A percentile compares a stretch with the other conserved stretches of the same genome.
phyloP scores from a whole-genome alignment of 2,888 invertebrate genomes.

The Phalera bucephala region DNA sequence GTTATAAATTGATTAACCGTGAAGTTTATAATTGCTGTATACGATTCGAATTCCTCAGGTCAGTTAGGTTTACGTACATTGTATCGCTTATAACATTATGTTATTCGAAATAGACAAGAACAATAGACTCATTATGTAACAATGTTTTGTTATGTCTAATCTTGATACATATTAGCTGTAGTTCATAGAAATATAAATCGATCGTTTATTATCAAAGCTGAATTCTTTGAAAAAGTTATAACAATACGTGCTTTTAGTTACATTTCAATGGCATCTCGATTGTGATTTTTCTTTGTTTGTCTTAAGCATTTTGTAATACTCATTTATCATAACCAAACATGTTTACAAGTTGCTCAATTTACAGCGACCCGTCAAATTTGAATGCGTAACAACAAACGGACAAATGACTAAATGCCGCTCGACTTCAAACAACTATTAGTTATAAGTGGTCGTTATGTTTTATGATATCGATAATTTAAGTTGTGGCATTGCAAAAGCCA shows the following conservation, averaged over 20 bases:
- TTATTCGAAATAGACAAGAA: no score
- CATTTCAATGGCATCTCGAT: neutral
- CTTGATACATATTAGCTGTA: neutral
- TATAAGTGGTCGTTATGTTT: conserved; percentile 27
- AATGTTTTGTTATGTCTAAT: neutral
- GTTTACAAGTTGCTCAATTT: conserved; percentile 21
- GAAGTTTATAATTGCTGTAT: neutral
- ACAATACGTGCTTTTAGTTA: neutral
- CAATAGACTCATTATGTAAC: no score
- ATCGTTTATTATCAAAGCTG: neutral
- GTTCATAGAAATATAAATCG: neutral
- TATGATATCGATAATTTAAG: conserved; percentile 35
- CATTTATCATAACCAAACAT: conserved; percentile 18
- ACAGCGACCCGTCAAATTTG: conserved; percentile 14
- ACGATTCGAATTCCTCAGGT: no score
- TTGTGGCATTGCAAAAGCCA: conserved; percentile 29
- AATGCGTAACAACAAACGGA: conserved; percentile 19
- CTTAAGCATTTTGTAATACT: neutral
- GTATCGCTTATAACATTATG: no score
- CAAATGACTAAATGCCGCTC: conserved; percentile 23
- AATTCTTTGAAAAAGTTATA: neutral
- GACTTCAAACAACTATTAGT: conserved; percentile 22
- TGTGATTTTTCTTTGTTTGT: neutral
- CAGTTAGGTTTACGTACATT: no score
- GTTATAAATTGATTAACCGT: neutral